Percentiles rank a stretch among this genome's conserved stretches.
These are phyloP conservation scores for Delia radicum DNA, from an alignment of 1,140 invertebrate species.

Conservation along the genomic window DNA sequence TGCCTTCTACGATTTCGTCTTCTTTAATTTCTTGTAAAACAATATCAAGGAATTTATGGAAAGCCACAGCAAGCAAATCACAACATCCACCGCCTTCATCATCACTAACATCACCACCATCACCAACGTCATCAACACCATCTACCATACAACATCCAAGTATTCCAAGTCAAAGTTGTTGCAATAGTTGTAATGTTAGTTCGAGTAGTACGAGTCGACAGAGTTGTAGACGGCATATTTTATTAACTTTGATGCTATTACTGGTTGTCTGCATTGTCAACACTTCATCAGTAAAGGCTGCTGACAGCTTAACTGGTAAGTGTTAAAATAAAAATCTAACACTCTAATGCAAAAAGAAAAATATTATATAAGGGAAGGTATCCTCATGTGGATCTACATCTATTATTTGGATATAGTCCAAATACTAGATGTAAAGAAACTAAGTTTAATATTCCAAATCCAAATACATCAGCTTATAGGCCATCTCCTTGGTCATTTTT, in stretches of 20 bases:
- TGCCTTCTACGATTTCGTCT: neutral
- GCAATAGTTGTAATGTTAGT: neutral
- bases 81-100: neutral
- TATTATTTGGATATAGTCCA: too few species aligned
- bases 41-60: neutral
- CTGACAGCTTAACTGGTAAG: conserved; percentile 14
- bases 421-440: too few species aligned
- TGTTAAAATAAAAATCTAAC: too few species aligned
- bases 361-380: too few species aligned
- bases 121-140: neutral
- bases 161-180: neutral
- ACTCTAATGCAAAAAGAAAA: too few species aligned
- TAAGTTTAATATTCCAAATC: too few species aligned
- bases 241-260: conserved; percentile 16
- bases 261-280: conserved; percentile 11
- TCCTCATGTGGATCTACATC: too few species aligned
- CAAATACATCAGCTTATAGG: too few species aligned
- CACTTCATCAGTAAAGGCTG: conserved; percentile 16
- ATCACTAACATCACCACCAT: neutral
- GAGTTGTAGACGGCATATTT: neutral
- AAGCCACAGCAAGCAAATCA: neutral
- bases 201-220: neutral
- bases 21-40: neutral
- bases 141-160: neutral
- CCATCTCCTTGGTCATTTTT: too few species aligned